Evolutionary conservation across 1,140 invertebrate genomes (phyloP), one percentile per base, ranked within the genome.

Genomic region (Mizuhopecten yessoensis): DNA sequence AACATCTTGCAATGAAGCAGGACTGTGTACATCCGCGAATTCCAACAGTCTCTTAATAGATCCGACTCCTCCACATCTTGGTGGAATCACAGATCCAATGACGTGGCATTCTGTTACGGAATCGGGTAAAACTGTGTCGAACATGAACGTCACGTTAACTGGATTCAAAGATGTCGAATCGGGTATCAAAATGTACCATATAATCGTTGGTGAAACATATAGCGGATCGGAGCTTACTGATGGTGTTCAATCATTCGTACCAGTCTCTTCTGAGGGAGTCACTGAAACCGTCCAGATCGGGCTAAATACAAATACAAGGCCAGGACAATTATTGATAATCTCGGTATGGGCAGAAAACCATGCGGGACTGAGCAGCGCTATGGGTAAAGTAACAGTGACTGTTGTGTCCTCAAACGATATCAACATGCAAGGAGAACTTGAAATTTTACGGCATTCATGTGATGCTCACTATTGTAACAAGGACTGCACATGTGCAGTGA

Each of bases 1-100:
- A 33, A 93, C 93, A 0, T 92, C 92, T 10, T 95, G 94, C 87
- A 95, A 95, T 86, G 91, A 90, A 33, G 94, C 94, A 7, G 92
- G 87, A 34, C 90, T 94, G 15, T 95, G 94, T 90, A 57, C 92
- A 9, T 87, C 89, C 34, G 86, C 87, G 39, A 29, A 87, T 13
- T 91, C 89, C 49, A 87, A 90, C 15, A 34, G 34, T 15, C n/a
- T 94, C 15, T 29, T 92, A 17, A 90, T 94, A 20, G 94, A 95
- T 86, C 91, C 89, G 34, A 93, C 93, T 0, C 91, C 93, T 29
- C 94, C 94, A n/a, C 91, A 92, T 34, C 45, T 91, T 20, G 94
- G 94, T 20, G 91, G 92, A 15, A 93, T 95, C 39, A 92, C 88
- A 33, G 88, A 88, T 1, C 90, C 91, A 13, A 86, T 94, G 57